Percentiles rank a stretch among this genome's conserved stretches.
Conservation (phyloP, 64 coral and sea anemone species). For the Pachyseris speciosa region DNA sequence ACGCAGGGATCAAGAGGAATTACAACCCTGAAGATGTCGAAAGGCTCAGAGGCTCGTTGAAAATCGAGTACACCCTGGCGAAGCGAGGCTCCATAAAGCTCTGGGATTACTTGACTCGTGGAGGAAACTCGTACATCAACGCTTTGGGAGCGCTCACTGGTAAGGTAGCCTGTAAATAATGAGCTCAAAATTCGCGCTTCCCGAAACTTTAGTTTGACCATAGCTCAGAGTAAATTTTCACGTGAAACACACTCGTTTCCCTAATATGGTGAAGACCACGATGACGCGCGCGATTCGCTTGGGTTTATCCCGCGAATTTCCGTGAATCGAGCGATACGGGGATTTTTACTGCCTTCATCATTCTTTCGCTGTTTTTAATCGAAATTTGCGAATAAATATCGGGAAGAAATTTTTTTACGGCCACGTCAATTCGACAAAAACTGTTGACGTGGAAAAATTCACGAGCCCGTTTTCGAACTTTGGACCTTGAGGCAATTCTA, state of each 20-base stretch:
- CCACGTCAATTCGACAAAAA: constrained; percentile 28
- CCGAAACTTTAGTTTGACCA: constrained; percentile 4
- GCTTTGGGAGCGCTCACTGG: constrained; percentile 93
- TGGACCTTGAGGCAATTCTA: not conserved
- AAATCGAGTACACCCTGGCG: constrained; percentile 89
- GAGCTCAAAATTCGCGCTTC: not conserved
- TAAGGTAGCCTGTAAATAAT: not conserved
- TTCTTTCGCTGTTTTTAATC: not conserved
- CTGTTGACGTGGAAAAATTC: constrained; percentile 15
- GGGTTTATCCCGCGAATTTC: not conserved
- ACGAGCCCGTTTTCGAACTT: not conserved
- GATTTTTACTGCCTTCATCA: not conserved
- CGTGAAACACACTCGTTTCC: constrained; percentile 55
- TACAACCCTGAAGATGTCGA: constrained; percentile 80
- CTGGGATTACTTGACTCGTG: constrained; percentile 82
- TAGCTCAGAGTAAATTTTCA: constrained; percentile 28
- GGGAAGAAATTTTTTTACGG: not conserved
- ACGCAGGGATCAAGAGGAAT: constrained; percentile 85
- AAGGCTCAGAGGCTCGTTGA: constrained; percentile 82
- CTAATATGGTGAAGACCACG: constrained; percentile 45
- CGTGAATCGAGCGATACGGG: not conserved
- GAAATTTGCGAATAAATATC: not conserved
- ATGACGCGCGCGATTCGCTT: constrained; percentile 17
- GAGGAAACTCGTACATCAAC: constrained; percentile 87
- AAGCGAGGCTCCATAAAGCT: constrained; percentile 84